Conservation (phyloP, 2,888 invertebrate species). For the Agrotis segetum region DNA sequence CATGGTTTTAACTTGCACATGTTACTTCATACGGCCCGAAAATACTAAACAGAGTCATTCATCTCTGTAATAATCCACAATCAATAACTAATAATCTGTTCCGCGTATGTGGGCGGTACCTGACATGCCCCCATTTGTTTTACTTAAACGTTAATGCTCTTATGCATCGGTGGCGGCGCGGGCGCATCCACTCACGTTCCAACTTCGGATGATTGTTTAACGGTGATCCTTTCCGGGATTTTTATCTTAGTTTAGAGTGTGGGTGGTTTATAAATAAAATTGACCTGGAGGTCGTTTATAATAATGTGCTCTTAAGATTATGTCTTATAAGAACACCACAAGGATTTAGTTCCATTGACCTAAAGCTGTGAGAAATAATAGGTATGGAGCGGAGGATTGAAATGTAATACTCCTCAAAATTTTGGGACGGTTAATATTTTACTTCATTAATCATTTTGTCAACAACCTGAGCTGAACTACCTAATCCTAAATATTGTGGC, state of each 20-base stretch:
- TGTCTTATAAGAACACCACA: conserved; percentile 16
- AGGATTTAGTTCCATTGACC: conserved; percentile 24
- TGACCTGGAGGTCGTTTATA: conserved; percentile 52
- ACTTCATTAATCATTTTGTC: conserved; percentile 22
- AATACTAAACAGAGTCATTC: conserved; percentile 66
- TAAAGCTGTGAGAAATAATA: neutral
- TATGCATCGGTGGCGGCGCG: conserved; percentile 72
- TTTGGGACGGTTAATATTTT: conserved; percentile 3
- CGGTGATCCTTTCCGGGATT: conserved; percentile 78
- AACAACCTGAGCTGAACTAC: conserved; percentile 7
- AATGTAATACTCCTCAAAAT: conserved; percentile 7
- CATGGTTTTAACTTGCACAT: conserved; percentile 34
- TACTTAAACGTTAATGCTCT: conserved; percentile 83
- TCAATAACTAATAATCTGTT: conserved; percentile 81
- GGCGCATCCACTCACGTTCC: conserved; percentile 61
- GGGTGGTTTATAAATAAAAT: conserved; percentile 69
- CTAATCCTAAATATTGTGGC: neutral
- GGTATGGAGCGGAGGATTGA: neutral
- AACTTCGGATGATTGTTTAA: conserved; percentile 70
- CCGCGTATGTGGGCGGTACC: conserved; percentile 77
- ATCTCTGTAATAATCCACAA: conserved; percentile 74
- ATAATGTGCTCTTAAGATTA: conserved; percentile 13
- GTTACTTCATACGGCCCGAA: conserved; percentile 63
- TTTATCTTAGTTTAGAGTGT: conserved; percentile 64
- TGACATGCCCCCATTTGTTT: conserved; percentile 83